These are phyloP conservation scores for Brachypteracias leptosomus DNA, from an alignment of 2,113 vertebrate species.

Conservation along the genomic window DNA sequence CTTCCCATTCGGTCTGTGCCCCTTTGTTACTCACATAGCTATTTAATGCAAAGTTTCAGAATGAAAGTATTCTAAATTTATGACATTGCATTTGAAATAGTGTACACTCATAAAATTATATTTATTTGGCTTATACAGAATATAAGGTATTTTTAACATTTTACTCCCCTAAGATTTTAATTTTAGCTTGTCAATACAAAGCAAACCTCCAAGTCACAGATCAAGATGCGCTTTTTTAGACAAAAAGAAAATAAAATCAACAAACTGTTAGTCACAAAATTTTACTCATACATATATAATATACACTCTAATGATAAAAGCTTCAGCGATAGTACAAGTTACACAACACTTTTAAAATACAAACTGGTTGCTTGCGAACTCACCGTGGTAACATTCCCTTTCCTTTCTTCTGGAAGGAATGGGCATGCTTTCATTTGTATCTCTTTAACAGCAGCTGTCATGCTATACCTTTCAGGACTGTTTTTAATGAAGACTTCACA, in stretches of 20 bases:
- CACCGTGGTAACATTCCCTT: conserved; percentile 85
- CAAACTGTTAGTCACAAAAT: neutral
- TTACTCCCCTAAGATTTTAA: neutral
- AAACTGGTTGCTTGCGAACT: conserved; percentile 23
- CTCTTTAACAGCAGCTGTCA: conserved; percentile 87
- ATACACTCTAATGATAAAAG: neutral
- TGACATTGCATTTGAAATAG: neutral
- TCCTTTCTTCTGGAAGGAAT: conserved; percentile 85
- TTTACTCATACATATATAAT: neutral
- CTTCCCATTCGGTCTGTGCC: neutral
- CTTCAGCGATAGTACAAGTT: neutral
- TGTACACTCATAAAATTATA: neutral
- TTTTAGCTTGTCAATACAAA: neutral
- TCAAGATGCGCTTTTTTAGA: neutral
- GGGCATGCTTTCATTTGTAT: conserved; percentile 91
- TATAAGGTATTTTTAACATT: neutral
- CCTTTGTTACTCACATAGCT: neutral
- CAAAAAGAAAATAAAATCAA: neutral
- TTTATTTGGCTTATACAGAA: neutral
- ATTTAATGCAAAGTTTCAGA: neutral
- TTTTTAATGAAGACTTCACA: conserved; percentile 86
- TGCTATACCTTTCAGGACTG: conserved; percentile 71
- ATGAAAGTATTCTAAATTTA: neutral
- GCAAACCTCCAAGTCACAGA: neutral
- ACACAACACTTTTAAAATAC: neutral